Percentiles rank a stretch among this genome's conserved stretches.
These are phyloP conservation scores for Enteromius afrohamiltoni DNA, from an alignment of 2,797 vertebrate genomes.

Conservation along the genomic window DNA sequence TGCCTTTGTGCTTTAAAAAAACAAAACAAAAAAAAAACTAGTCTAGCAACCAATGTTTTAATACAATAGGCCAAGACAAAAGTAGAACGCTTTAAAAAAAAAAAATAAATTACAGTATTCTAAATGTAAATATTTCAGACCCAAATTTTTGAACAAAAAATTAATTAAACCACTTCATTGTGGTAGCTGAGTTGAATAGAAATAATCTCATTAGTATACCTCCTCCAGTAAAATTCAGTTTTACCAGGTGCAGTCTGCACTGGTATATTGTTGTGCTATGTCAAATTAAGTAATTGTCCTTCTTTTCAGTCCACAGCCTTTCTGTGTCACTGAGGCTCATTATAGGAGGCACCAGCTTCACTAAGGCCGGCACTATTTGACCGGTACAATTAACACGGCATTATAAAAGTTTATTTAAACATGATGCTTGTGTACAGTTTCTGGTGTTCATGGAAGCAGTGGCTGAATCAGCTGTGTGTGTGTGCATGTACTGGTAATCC, in stretches of 20 bases:
- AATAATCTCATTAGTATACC: background rate
- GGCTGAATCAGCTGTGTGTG: background rate
- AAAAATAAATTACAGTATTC: background rate
- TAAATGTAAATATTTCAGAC: background rate
- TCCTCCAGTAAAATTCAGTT: background rate
- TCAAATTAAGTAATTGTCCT: background rate
- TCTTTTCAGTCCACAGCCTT: background rate
- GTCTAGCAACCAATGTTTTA: background rate
- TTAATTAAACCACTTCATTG: background rate
- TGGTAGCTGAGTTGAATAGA: background rate
- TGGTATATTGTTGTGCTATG: background rate
- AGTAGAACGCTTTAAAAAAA: background rate
- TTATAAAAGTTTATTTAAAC: constrained; percentile 12
- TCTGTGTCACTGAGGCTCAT: constrained; percentile 1
- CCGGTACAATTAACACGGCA: background rate
- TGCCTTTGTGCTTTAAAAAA: background rate
- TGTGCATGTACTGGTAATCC: background rate
- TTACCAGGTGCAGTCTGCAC: background rate
- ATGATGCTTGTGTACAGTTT: background rate
- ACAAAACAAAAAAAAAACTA: background rate
- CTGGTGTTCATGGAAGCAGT: constrained; percentile 16
- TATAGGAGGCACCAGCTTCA: background rate
- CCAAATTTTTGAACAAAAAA: background rate
- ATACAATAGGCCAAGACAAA: background rate
- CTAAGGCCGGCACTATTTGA: background rate